These are phyloP conservation scores for Scaptomyza pallida DNA, from an alignment of 1,140 invertebrate genomes.

Conservation along the genomic window DNA sequence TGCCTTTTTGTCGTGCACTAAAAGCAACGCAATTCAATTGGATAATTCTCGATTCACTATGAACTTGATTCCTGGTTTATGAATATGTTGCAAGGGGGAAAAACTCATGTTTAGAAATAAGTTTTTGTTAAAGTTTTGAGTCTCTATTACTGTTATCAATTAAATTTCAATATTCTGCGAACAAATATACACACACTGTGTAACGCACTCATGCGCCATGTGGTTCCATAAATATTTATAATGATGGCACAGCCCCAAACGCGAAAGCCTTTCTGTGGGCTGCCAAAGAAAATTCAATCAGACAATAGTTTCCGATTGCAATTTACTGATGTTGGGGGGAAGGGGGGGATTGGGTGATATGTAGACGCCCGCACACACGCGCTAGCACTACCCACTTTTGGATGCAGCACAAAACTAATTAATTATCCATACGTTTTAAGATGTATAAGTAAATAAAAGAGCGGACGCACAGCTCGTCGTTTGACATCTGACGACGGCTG, in stretches of 20 bases:
- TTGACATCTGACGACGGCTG: neutral
- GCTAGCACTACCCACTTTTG: neutral
- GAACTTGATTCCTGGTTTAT: too few species aligned
- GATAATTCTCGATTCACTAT: too few species aligned
- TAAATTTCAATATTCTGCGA: too few species aligned
- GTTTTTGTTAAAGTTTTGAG: too few species aligned
- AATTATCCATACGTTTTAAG: constrained; percentile 26
- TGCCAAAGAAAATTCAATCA: constrained; percentile 41
- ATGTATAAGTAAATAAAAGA: constrained; percentile 20
- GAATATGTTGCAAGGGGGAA: too few species aligned
- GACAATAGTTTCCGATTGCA: constrained; percentile 46
- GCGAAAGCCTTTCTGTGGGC: neutral
- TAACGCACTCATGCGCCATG: constrained; percentile 28
- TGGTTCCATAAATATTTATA: constrained; percentile 41
- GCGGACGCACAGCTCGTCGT: neutral
- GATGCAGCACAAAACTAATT: constrained; percentile 20
- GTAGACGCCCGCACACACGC: neutral
- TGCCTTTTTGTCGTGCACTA: too few species aligned
- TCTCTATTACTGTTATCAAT: too few species aligned
- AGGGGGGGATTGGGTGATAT: too few species aligned
- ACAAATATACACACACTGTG: neutral
- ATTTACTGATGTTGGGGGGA: constrained; percentile 32
- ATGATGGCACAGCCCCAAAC: constrained; percentile 4
- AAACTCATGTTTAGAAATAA: too few species aligned
- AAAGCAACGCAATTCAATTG: too few species aligned